Conservation (phyloP, 2,888 invertebrate genomes). For the Ernsta delagoae region DNA sequence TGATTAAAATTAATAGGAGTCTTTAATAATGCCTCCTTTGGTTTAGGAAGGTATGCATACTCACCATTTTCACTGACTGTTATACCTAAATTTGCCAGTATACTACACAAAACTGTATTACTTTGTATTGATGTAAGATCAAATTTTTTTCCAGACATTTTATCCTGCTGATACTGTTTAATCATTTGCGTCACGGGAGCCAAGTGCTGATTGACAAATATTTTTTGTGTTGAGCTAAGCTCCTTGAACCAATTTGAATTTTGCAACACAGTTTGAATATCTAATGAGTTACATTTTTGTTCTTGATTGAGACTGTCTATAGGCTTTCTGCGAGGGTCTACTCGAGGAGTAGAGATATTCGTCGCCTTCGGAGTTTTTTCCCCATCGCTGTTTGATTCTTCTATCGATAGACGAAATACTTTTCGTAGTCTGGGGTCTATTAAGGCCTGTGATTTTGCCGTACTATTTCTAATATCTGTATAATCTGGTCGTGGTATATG, state of each 20-base stretch:
- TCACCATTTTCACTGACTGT: constrained; percentile 85
- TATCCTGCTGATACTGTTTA: constrained; percentile 86
- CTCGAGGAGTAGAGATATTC: constrained; percentile 65
- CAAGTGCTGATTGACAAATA: constrained; percentile 88
- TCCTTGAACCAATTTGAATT: constrained; percentile 89
- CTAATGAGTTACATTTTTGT: constrained; percentile 68
- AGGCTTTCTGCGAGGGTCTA: constrained; percentile 79
- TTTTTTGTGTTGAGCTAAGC: constrained; percentile 89
- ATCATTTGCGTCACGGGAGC: constrained; percentile 86
- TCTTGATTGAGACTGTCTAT: constrained; percentile 57
- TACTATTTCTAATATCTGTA: constrained; percentile 88
- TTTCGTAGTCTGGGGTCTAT: constrained; percentile 91
- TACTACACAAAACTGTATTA: constrained; percentile 82
- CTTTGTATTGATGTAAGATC: constrained; percentile 80
- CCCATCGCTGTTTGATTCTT: constrained; percentile 86
- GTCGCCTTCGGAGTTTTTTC: constrained; percentile 69
- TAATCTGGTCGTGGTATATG: constrained; percentile 91
- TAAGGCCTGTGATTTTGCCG: constrained; percentile 88
- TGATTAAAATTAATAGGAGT: constrained; percentile 73
- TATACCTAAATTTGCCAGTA: constrained; percentile 87
- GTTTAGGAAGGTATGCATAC: constrained; percentile 77
- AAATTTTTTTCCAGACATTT: constrained; percentile 79
- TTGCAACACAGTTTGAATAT: constrained; percentile 87
- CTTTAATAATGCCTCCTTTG: constrained; percentile 76
- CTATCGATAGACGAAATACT: constrained; percentile 88